Conservation (phyloP, 30 jellyfish, hydroid and myxozoan species). For the Hydractinia symbiolongicarpus region DNA sequence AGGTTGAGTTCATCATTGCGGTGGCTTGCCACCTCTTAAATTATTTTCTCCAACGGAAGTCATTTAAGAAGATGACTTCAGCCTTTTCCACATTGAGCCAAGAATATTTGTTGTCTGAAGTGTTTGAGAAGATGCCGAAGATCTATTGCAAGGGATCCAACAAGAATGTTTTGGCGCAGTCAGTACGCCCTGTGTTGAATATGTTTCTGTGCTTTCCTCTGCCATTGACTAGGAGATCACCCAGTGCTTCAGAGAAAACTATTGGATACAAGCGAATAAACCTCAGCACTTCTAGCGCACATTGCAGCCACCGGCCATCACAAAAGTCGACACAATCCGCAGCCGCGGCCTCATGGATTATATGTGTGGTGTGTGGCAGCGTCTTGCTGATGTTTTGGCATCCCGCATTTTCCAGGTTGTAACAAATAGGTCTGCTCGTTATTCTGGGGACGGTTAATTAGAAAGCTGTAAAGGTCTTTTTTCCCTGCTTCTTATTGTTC, state of each 20-base stretch:
- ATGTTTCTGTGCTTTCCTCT: conserved; percentile 41
- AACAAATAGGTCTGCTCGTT: conserved; percentile 19
- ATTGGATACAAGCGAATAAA: conserved; percentile 25
- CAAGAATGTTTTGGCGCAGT: conserved; percentile 38
- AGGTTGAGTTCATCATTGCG: too few relatives aligned
- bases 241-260: conserved; percentile 32
- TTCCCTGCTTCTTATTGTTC: conserved; percentile 32
- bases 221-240: conserved; percentile 40
- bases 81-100: conserved; percentile 32
- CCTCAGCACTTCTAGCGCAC: conserved; percentile 45
- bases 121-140: conserved; percentile 27
- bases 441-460: conserved; percentile 5
- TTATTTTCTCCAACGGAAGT: conserved; percentile 47
- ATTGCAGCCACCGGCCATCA: conserved; percentile 34
- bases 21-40: too few relatives aligned
- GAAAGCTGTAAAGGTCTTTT: conserved; percentile 27
- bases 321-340: conserved; percentile 27
- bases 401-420: conserved; percentile 39
- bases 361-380: neutral
- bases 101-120: conserved; percentile 36
- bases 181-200: conserved; percentile 21
- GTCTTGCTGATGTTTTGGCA: conserved; percentile 15
- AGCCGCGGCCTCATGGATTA: conserved; percentile 23
- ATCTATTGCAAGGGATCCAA: conserved; percentile 27
- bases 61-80: conserved; percentile 39